Evolutionary conservation across 2,888 invertebrate genomes (phyloP).

Genomic region (Icerya purchasi): DNA sequence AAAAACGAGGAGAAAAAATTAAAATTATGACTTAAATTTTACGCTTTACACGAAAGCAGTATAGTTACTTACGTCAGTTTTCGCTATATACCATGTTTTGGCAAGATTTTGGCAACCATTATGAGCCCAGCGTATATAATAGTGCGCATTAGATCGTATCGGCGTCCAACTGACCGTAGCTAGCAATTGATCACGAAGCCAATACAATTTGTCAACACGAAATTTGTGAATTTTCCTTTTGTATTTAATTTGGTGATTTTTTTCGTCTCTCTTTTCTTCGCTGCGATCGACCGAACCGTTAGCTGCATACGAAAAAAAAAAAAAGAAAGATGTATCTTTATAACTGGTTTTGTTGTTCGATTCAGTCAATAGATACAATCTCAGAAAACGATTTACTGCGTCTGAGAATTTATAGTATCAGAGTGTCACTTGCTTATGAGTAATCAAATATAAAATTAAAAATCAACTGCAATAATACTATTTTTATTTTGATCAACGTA

Average conservation of each 20-base stretch:
- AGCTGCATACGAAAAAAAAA: background rate
- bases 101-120: background rate
- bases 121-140: slow-evolving; percentile 2
- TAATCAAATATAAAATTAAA: no score
- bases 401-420: no score
- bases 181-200: background rate
- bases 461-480: no score
- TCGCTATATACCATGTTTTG: background rate
- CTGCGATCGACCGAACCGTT: background rate
- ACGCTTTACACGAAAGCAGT: background rate
- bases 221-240: slow-evolving; percentile 11
- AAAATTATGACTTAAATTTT: no score
- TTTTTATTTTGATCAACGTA: no score
- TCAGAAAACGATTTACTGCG: no score
- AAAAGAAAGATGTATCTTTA: no score
- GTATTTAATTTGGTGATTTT: slow-evolving; percentile 19
- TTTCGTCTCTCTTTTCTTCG: background rate
- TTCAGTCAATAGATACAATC: no score
- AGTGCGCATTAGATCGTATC: background rate
- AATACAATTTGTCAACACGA: background rate
- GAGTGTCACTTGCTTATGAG: no score
- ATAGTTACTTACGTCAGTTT: slow-evolving; percentile 2
- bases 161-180: background rate
- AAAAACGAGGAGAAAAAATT: no score
- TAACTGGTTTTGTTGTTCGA: no score